Evolutionary conservation across 30 jellyfish, hydroid and myxozoan genomes (phyloP), one percentile per base, ranked within the genome.

Genomic region (Aurelia sp.): DNA sequence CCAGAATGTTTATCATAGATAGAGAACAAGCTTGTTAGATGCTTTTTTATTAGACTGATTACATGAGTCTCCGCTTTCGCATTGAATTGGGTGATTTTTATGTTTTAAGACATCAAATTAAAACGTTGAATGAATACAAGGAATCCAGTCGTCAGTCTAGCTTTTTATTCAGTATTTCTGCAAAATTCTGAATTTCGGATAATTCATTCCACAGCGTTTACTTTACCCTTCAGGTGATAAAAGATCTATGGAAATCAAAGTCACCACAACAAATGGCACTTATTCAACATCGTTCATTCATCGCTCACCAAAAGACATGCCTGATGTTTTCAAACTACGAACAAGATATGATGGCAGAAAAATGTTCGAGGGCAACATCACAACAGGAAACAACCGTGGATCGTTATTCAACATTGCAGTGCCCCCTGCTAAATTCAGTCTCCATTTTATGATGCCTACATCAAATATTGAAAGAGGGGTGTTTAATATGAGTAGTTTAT

Each of bases 241-340:
- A 44, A 61, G 9, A 19, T 47, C 59, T 19, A 7, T 60, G 65
- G 62, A 84, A 72, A 63, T 84, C 21, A 58, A 51, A 44, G 13
- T 61, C 52, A 53, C 24, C 13, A 15, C 85, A 30, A 35, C 85
- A 11, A 21, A 17, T 38, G 52, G 21, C 21, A 73, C 58, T 4
- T 15, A 22, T 19, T 73, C 85, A 8, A 51, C 85, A 19, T 5
- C 53, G 48, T 52, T 73, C 21, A 4, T 67, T 35, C 55, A 38
- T 53, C 35, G 22, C n/a, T 9, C 85, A 9, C 85, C 85, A 52
- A 30, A 33, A 13, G 52, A 33, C 18, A 13, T 66, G n/a, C 35
- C 69, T 59, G 27, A 59, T 59, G 33, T 21, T 4, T 59, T 59
- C 24, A 59, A 59, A 59, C 33, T 59, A 21, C 69, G 13, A 59